These are phyloP conservation scores for Drosophila infuscata DNA, from an alignment of 2,888 invertebrate genomes.

Conservation along the genomic window DNA sequence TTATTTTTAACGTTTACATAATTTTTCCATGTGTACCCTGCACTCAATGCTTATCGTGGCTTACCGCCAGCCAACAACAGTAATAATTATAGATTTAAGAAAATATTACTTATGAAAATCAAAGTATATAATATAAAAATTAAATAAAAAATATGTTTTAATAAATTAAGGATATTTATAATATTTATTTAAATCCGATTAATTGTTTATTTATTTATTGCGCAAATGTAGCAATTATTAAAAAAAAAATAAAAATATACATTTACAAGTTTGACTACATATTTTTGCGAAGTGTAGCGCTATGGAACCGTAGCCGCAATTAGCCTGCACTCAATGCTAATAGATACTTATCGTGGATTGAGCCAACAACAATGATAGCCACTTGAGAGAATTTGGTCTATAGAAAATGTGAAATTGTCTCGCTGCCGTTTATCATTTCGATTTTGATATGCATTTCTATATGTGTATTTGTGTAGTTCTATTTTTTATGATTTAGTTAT, in stretches of 20 bases:
- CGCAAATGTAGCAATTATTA: too few relatives aligned
- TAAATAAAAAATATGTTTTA: background rate
- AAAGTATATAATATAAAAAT: background rate
- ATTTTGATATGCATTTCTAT: slow-evolving; percentile 65
- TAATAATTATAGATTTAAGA: too few relatives aligned
- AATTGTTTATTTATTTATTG: background rate
- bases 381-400: slow-evolving; percentile 31
- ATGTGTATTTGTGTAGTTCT: background rate
- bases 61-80: too few relatives aligned
- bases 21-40: background rate
- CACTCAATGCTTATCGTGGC: too few relatives aligned
- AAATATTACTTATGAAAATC: background rate
- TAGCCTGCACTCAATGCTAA: slow-evolving; percentile 62
- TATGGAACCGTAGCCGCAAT: slow-evolving; percentile 44
- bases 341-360: slow-evolving; percentile 67
- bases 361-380: slow-evolving; percentile 39
- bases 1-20: background rate
- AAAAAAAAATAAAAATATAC: too few relatives aligned
- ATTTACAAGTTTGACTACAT: background rate
- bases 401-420: slow-evolving; percentile 38
- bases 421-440: slow-evolving; percentile 43
- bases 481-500: slow-evolving; percentile 54
- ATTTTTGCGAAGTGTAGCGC: background rate
- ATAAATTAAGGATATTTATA: background rate
- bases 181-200: background rate